phyloP scores from a whole-genome alignment of 92 coral and sea anemone species.

The Phymanthus crucifer region DNA sequence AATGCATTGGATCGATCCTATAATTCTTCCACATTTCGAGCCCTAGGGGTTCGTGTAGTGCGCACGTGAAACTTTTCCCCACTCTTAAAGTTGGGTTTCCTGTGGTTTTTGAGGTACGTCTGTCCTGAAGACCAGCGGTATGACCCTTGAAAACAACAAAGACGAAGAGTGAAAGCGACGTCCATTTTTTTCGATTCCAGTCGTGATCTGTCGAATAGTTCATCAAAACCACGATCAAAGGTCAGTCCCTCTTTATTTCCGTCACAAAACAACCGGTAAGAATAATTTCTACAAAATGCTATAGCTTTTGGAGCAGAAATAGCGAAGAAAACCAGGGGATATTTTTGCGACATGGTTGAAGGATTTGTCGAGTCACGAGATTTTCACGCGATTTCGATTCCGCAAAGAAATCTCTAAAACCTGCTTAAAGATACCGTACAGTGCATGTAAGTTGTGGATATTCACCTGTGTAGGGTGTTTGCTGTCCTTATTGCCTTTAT shows the following conservation, averaged over 20 bases:
- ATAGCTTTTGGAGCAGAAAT: not conserved
- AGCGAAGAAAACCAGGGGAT: not conserved
- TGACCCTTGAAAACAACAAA: not conserved
- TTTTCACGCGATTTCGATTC: not conserved
- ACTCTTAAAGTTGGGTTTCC: not conserved
- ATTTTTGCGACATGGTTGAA: not conserved
- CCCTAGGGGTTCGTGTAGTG: too few species aligned
- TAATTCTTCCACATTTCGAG: too few species aligned
- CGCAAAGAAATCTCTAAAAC: not conserved
- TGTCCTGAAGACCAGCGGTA: not conserved
- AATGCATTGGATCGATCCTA: too few species aligned
- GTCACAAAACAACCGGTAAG: not conserved
- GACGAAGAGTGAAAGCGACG: not conserved
- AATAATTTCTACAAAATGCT: not conserved
- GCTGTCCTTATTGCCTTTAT: too few species aligned
- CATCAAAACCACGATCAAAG: not conserved
- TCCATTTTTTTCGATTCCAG: not conserved
- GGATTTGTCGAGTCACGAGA: not conserved
- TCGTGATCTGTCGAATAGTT: not conserved
- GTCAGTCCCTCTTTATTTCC: not conserved
- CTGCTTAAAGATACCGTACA: not conserved
- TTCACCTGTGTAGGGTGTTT: not conserved
- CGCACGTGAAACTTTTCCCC: not conserved
- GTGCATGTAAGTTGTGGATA: not conserved
- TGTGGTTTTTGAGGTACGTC: not conserved